These are phyloP conservation scores for Serrognathus titanus DNA, from an alignment of 2,888 invertebrate genomes.

Conservation along the genomic window DNA sequence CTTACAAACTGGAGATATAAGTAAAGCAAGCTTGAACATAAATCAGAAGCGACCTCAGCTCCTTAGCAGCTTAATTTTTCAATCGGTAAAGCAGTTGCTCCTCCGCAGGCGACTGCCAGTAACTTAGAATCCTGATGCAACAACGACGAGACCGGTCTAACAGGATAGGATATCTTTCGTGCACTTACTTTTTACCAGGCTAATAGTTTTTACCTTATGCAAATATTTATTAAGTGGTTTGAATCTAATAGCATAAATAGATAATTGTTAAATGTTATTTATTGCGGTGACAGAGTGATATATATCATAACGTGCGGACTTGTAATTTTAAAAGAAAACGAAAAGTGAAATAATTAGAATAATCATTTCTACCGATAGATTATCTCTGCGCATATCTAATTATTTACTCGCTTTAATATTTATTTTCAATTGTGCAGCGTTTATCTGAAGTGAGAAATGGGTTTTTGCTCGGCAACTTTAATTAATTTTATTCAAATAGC, in stretches of 20 bases:
- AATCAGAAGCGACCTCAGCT: conserved; percentile 30
- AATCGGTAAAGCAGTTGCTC: conserved; percentile 30
- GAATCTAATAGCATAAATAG: background rate
- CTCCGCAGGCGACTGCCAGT: conserved; percentile 26
- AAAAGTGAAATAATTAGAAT: no score
- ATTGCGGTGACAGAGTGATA: no score
- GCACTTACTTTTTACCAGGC: conserved; percentile 2
- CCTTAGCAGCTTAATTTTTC: conserved; percentile 33
- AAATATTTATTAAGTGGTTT: conserved; percentile 7
- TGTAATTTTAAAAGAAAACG: no score
- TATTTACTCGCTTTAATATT: no score
- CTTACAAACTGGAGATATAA: conserved; percentile 8
- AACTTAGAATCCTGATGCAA: conserved; percentile 25
- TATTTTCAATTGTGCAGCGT: no score
- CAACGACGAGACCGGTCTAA: conserved; percentile 17
- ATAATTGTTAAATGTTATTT: no score
- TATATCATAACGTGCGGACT: no score
- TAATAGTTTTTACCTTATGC: conserved; percentile 10
- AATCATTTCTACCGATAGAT: no score
- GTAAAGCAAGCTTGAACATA: conserved; percentile 20
- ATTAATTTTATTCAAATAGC: no score
- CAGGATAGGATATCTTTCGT: conserved; percentile 9
- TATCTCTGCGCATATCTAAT: no score
- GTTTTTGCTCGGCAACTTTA: no score
- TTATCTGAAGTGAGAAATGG: no score